phyloP scores from a whole-genome alignment of 2,113 vertebrate species.

The Periophthalmodon schlosseri region DNA sequence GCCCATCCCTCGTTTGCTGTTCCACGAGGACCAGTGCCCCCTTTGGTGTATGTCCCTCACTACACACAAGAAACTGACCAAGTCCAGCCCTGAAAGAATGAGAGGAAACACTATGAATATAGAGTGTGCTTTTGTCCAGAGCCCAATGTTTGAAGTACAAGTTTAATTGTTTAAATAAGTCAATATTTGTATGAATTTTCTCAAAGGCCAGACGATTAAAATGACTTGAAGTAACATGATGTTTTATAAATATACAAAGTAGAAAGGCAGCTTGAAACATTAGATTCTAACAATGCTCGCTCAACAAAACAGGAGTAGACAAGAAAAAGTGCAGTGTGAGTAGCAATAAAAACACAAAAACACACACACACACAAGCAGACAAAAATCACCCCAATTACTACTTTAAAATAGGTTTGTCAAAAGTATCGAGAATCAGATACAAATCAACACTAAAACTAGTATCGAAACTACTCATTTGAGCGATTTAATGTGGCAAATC shows the following conservation, averaged over 20 bases:
- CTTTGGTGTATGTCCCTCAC: constrained; percentile 21
- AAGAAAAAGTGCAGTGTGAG: neutral
- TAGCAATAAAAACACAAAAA: too few relatives aligned
- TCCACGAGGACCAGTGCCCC: neutral
- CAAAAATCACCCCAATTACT: too few relatives aligned
- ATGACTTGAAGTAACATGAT: neutral
- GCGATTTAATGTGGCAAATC: too few relatives aligned
- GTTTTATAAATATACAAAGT: neutral
- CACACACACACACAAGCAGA: too few relatives aligned
- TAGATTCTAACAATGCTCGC: neutral
- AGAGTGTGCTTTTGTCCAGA: neutral
- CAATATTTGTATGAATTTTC: neutral
- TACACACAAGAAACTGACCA: neutral
- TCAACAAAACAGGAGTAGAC: neutral
- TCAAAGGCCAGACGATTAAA: neutral
- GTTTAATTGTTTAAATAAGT: neutral
- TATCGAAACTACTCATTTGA: too few relatives aligned
- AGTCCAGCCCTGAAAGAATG: neutral
- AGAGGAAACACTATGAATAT: neutral
- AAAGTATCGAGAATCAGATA: too few relatives aligned
- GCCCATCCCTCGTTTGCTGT: constrained; percentile 14
- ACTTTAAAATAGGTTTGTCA: too few relatives aligned
- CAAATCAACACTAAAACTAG: too few relatives aligned
- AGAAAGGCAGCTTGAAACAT: neutral
- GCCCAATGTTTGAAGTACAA: neutral